Base-by-base conservation (phyloP, 2,797 vertebrate genomes). In the Labroides dimidiatus region DNA sequence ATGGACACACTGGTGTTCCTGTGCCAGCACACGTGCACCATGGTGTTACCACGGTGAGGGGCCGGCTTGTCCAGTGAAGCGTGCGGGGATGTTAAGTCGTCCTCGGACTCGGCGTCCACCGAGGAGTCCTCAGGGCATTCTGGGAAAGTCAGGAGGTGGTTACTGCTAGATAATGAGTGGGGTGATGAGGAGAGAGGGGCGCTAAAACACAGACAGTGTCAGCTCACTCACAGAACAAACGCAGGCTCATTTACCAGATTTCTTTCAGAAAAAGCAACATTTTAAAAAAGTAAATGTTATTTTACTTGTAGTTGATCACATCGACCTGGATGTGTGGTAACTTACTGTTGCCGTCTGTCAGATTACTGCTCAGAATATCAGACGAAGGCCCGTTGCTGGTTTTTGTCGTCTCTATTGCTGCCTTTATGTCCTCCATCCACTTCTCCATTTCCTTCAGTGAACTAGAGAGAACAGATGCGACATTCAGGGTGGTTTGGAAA, bases 11-110 rank as follows among this genome's bases (percentile, higher is more conserved):
- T 99, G 94, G 97, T 98, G 94, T 96, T 99, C 91, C 97, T 95
- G 91, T 99, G 98, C 97, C 98, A 99, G 93, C 97, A 99, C 91
- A 99, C 98, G 59, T 99, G 97, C 91, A 97, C 97, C 92, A 96
- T 98, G 80, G 97, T 99, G 95, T 99, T 99, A 93, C 96, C 97
- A 84, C 97, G 97, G 91, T 97, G 96, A 67, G 95, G 94, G 43
- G 94, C 84, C 78, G 97, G 95, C 92, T 92, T 95, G 87, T 99
- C 96, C 87, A 95, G 90, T 21, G 96, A 96, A 72, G 93, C 94
- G 79, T 93, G 96, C 15, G 95, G 95, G 56, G 96, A 92, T 52
- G 94, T 91, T 87, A 95, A 91, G 89, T 99, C 97, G 10, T 99
- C 97, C 91, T 99, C 97, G 0, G 97, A 99, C 93, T 99, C 98